phyloP scores from a whole-genome alignment of 2,113 vertebrate genomes.

The Corythoichthys haematopterus region DNA sequence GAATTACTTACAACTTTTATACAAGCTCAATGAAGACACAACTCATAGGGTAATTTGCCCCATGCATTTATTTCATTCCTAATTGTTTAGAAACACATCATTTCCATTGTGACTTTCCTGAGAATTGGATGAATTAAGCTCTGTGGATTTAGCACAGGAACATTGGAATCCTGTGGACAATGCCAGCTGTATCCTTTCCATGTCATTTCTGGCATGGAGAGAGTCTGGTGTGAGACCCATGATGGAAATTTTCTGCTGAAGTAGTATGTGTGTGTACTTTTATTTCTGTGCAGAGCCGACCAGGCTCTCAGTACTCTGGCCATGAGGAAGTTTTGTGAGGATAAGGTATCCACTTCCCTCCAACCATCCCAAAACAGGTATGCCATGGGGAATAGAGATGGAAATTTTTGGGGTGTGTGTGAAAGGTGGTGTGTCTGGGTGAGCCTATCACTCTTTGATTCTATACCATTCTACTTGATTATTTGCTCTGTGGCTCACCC shows the following conservation, averaged over 20 bases:
- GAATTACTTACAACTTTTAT: background rate
- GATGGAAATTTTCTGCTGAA: slow-evolving; percentile 48
- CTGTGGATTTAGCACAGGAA: slow-evolving; percentile 38
- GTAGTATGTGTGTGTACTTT: background rate
- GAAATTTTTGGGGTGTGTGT: background rate
- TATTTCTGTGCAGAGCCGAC: slow-evolving; percentile 75
- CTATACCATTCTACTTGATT: background rate
- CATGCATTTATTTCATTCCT: background rate
- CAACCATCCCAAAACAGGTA: slow-evolving; percentile 91
- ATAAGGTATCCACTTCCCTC: slow-evolving; percentile 83
- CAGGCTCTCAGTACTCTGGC: slow-evolving; percentile 88
- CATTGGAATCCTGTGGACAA: slow-evolving; percentile 49
- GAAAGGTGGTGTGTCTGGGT: background rate
- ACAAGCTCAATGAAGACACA: background rate
- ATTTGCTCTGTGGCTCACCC: background rate
- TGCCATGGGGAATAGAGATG: slow-evolving; percentile 9
- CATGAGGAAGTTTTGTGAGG: slow-evolving; percentile 93
- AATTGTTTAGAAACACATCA: background rate
- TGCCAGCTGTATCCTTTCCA: slow-evolving; percentile 63
- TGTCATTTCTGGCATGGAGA: slow-evolving; percentile 44
- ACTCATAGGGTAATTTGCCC: background rate
- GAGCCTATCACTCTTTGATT: background rate
- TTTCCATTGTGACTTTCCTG: slow-evolving; percentile 27
- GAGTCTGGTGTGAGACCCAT: slow-evolving; percentile 42
- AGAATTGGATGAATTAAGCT: slow-evolving; percentile 45